Conservation (phyloP, 2,888 invertebrate species). For the Caenorhabditis macrosperma region DNA sequence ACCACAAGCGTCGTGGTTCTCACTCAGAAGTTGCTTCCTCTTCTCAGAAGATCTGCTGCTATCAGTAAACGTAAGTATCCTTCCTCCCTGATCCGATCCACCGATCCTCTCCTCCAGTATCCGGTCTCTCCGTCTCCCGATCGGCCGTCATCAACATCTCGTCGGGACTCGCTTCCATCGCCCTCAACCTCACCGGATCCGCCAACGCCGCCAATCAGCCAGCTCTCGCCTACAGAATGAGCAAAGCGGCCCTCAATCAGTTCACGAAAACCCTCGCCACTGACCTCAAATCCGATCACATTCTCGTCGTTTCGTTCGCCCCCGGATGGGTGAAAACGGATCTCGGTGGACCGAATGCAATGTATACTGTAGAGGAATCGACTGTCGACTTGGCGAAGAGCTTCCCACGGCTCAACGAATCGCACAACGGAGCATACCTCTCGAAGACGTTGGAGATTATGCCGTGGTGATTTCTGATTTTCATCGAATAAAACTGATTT, state of each 20-base stretch:
- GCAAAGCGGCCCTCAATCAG: constrained; percentile 71
- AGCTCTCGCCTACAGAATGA: constrained; percentile 64
- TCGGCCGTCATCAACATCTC: constrained; percentile 47
- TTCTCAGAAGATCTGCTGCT: constrained; percentile 16
- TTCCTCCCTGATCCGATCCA: too few relatives aligned
- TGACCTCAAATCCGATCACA: constrained; percentile 43
- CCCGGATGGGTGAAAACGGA: constrained; percentile 75
- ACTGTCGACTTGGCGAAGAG: constrained; percentile 8
- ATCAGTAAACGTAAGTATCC: too few relatives aligned
- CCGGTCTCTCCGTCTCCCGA: not conserved
- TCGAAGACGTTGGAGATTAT: constrained; percentile 5
- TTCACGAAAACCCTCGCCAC: constrained; percentile 64
- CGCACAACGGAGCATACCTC: constrained; percentile 32
- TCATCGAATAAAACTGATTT: too few relatives aligned
- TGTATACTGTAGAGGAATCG: constrained; percentile 28
- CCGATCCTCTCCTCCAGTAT: too few relatives aligned
- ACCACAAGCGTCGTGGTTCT: not conserved
- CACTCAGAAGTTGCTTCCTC: constrained; percentile 3
- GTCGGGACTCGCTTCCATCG: constrained; percentile 44
- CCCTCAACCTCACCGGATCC: constrained; percentile 39
- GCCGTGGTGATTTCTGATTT: too few relatives aligned
- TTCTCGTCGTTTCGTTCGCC: constrained; percentile 43
- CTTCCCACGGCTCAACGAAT: not conserved
- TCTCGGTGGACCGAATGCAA: constrained; percentile 67
- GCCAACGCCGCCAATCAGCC: not conserved